These are phyloP conservation scores for Umimayanthus kanabou DNA, from an alignment of 92 coral and sea anemone species.

Conservation along the genomic window DNA sequence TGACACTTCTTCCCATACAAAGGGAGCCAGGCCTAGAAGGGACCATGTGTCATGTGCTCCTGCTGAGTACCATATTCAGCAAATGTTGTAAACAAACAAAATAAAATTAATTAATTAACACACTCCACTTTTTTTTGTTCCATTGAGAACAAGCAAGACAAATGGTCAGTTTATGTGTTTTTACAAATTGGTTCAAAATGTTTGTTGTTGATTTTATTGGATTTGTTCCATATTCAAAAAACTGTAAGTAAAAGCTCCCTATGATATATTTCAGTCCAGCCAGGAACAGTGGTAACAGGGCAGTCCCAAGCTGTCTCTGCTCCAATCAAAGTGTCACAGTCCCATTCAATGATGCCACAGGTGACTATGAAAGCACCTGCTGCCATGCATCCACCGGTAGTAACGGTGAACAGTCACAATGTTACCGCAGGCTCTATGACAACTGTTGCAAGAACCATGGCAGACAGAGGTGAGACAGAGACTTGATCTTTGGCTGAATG, in stretches of 20 bases:
- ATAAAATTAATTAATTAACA: no score
- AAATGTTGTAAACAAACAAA: no score
- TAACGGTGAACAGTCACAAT: slow-evolving; percentile 15
- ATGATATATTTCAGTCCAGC: slow-evolving; percentile 2
- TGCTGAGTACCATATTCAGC: no score
- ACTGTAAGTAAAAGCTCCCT: background rate
- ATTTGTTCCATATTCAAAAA: no score
- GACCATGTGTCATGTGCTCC: no score
- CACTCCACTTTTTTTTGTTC: no score
- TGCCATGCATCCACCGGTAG: slow-evolving; percentile 12
- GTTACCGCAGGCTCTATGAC: background rate
- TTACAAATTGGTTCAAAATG: no score
- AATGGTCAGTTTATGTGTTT: no score
- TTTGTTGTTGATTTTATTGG: no score
- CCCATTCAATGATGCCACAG: slow-evolving; percentile 22
- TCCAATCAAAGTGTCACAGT: slow-evolving; percentile 35
- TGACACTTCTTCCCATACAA: no score
- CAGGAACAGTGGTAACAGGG: slow-evolving; percentile 28
- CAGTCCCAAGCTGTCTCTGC: slow-evolving; percentile 20
- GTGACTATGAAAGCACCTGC: slow-evolving; percentile 31
- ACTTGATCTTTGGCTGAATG: background rate
- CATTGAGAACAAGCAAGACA: no score
- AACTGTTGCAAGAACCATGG: slow-evolving; percentile 9
- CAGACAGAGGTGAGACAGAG: slow-evolving; percentile 20
- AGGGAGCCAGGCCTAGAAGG: no score